Evolutionary conservation across 2,888 invertebrate species (phyloP).

Genomic region (Raillietiella orientalis): DNA sequence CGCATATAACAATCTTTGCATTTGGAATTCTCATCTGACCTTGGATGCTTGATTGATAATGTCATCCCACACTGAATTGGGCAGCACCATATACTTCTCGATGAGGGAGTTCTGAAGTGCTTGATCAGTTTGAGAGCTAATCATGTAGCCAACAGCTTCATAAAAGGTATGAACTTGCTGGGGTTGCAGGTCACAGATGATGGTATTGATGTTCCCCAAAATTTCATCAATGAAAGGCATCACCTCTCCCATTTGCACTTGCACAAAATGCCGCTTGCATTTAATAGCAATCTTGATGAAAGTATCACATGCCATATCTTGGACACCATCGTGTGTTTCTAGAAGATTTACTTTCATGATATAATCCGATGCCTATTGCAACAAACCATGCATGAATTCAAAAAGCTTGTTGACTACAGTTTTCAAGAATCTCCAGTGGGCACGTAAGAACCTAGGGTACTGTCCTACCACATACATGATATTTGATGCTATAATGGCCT

Average conservation of each 20-base stretch:
- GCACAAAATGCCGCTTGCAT: conserved; percentile 90
- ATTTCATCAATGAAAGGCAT: conserved; percentile 98
- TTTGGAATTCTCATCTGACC: conserved; percentile 12
- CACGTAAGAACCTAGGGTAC: conserved; percentile 85
- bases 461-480: conserved; percentile 99
- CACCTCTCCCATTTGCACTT: conserved; percentile 60
- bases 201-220: conserved; percentile 70
- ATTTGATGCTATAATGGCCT: conserved; percentile 97
- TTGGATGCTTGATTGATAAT: conserved; percentile 86
- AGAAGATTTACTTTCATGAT: not conserved
- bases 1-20: too few species aligned
- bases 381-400: conserved; percentile 80
- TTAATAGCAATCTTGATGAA: conserved; percentile 98
- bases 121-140: conserved; percentile 72
- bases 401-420: conserved; percentile 98
- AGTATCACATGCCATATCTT: conserved; percentile 99
- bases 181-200: conserved; percentile 93
- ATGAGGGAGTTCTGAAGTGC: conserved; percentile 72
- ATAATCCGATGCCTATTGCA: not conserved
- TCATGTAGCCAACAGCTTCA: conserved; percentile 98
- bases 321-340: conserved; percentile 98
- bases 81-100: conserved; percentile 86
- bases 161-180: conserved; percentile 96
- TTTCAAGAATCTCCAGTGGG: conserved; percentile 99
- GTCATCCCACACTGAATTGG: conserved; percentile 96